Conservation (phyloP, 2,797 vertebrate species). For the Coendou prehensilis region DNA sequence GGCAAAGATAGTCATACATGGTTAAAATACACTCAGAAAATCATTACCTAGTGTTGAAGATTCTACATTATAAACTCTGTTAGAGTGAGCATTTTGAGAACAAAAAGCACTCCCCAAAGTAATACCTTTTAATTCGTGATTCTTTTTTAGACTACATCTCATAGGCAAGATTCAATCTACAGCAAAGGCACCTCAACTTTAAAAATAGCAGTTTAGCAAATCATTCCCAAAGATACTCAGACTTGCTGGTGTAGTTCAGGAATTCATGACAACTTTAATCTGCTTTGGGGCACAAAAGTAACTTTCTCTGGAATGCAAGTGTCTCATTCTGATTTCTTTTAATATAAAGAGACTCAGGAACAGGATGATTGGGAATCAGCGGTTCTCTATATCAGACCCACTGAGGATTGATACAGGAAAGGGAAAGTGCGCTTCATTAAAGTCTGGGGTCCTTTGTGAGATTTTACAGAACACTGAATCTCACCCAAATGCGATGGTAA, state of each 20-base stretch:
- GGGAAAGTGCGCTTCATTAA: conserved; percentile 76
- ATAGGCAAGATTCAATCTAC: conserved; percentile 45
- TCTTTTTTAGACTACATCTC: conserved; percentile 44
- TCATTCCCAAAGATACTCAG: conserved; percentile 46
- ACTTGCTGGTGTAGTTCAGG: conserved; percentile 64
- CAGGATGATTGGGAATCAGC: neutral
- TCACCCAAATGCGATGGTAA: conserved; percentile 31
- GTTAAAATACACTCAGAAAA: conserved; percentile 70
- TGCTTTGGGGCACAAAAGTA: neutral
- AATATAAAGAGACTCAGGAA: conserved; percentile 45
- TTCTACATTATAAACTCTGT: conserved; percentile 21
- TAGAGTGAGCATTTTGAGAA: conserved; percentile 56
- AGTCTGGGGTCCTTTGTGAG: conserved; percentile 69
- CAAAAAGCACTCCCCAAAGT: conserved; percentile 22
- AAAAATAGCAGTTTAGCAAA: conserved; percentile 69
- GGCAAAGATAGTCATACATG: conserved; percentile 33
- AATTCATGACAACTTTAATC: neutral
- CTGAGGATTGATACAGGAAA: conserved; percentile 51
- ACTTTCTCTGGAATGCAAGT: neutral
- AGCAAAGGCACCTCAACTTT: conserved; percentile 63
- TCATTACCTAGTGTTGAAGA: conserved; percentile 43
- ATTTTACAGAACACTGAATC: conserved; percentile 56
- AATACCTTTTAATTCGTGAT: conserved; percentile 63
- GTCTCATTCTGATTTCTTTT: conserved; percentile 54
- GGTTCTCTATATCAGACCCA: neutral